A percentile compares a stretch with the other conserved stretches of the same genome.
Evolutionary conservation across 92 coral and sea anemone species (phyloP).

Genomic region (Phymanthus crucifer): DNA sequence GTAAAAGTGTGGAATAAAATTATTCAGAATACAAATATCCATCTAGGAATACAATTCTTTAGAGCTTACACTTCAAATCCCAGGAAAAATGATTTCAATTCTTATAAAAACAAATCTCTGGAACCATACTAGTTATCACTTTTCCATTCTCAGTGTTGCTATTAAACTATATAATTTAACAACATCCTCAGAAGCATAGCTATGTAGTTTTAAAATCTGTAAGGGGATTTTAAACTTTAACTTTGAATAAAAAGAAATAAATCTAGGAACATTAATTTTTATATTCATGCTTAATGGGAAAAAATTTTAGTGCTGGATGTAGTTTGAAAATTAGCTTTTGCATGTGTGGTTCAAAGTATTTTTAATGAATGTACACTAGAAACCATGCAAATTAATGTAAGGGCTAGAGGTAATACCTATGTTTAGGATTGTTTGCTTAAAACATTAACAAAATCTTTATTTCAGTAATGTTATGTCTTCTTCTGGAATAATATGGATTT

Average conservation of each 20-base stretch:
- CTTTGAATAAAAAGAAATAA: not conserved
- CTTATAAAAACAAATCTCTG: not conserved
- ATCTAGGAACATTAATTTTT: not conserved
- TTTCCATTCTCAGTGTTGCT: not conserved
- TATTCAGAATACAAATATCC: not conserved
- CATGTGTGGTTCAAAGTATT: not conserved
- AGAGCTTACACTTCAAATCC: not conserved
- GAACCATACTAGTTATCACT: not conserved
- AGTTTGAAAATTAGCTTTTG: conserved; percentile 5
- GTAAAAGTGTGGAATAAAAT: conserved; percentile 6
- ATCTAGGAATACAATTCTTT: not conserved
- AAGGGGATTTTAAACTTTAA: not conserved
- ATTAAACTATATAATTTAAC: not conserved
- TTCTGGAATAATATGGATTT: not conserved
- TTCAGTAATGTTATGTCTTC: conserved; percentile 20
- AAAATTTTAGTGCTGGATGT: not conserved
- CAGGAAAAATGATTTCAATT: not conserved
- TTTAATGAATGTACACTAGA: not conserved
- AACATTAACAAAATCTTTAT: conserved; percentile 30
- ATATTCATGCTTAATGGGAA: not conserved
- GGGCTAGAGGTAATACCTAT: not conserved
- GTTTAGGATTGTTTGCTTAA: conserved; percentile 35
- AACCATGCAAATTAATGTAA: not conserved
- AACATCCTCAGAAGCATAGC: not conserved
- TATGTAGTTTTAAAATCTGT: not conserved